phyloP scores from a whole-genome alignment of 92 coral and sea anemone genomes.

The Actinostola sp. region DNA sequence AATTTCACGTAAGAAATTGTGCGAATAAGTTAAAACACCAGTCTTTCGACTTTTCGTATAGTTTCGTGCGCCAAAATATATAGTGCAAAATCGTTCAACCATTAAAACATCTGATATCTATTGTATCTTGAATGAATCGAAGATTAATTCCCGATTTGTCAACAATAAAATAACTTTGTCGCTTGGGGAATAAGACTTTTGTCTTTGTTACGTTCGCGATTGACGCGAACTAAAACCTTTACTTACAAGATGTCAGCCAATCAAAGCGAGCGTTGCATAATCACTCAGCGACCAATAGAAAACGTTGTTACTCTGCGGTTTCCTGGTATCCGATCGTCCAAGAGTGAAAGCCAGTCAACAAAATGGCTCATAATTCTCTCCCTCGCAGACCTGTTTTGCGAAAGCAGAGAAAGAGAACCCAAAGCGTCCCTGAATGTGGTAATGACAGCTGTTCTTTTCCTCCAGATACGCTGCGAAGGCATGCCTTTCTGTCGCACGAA shows the following conservation, averaged over 20 bases:
- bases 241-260: background rate
- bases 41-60: background rate
- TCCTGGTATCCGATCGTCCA: background rate
- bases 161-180: slow-evolving; percentile 5
- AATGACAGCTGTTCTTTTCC: slow-evolving; percentile 57
- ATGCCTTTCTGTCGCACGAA: slow-evolving; percentile 58
- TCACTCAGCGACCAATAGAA: background rate
- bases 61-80: background rate
- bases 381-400: slow-evolving; percentile 15
- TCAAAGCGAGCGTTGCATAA: background rate
- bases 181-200: background rate
- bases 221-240: no score
- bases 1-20: no score
- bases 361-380: background rate
- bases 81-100: background rate
- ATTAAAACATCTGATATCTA: background rate
- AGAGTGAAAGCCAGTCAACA: background rate
- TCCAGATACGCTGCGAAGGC: slow-evolving; percentile 80
- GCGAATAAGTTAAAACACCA: no score
- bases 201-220: background rate
- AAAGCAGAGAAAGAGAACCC: slow-evolving; percentile 17
- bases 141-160: slow-evolving; percentile 8
- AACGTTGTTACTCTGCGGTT: background rate
- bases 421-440: slow-evolving; percentile 19
- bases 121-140: background rate